Conservation (phyloP, 2,888 invertebrate species). For the Caenorhabditis japonica region DNA sequence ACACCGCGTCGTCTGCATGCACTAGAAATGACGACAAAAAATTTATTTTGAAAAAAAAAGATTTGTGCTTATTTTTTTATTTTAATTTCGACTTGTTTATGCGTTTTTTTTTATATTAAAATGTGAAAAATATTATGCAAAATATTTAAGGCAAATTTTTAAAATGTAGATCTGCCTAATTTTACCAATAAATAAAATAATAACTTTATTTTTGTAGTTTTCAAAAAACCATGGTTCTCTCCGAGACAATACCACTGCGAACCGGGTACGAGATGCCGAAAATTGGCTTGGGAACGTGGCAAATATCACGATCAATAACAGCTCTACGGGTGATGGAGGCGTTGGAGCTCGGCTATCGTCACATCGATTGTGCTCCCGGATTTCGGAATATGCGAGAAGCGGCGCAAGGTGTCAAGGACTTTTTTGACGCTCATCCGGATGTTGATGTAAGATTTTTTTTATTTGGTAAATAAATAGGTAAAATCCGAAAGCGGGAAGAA, state of each 20-base stretch:
- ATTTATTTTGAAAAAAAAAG: too few species aligned
- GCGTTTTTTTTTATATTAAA: too few species aligned
- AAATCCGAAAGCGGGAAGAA: neutral
- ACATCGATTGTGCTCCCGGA: conserved; percentile 78
- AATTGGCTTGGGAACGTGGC: conserved; percentile 76
- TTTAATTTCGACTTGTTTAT: too few species aligned
- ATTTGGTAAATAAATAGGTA: too few species aligned
- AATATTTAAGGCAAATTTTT: too few species aligned
- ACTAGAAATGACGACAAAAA: too few species aligned
- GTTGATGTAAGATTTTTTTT: conserved; percentile 17
- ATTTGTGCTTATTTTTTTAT: too few species aligned
- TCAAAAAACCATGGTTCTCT: conserved; percentile 8
- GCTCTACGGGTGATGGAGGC: conserved; percentile 63
- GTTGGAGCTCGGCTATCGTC: conserved; percentile 77
- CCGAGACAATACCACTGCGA: conserved; percentile 5
- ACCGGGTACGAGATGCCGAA: conserved; percentile 53
- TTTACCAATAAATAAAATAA: too few species aligned
- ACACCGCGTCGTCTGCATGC: too few species aligned
- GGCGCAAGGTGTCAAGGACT: conserved; percentile 75
- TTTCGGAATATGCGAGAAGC: conserved; percentile 78
- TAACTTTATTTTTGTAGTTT: neutral
- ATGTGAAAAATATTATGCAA: too few species aligned
- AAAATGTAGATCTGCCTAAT: too few species aligned
- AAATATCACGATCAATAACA: conserved; percentile 64
- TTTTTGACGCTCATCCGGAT: conserved; percentile 76